These are phyloP conservation scores for Drosophila nasuta DNA, from an alignment of 1,140 invertebrate genomes.

Conservation along the genomic window DNA sequence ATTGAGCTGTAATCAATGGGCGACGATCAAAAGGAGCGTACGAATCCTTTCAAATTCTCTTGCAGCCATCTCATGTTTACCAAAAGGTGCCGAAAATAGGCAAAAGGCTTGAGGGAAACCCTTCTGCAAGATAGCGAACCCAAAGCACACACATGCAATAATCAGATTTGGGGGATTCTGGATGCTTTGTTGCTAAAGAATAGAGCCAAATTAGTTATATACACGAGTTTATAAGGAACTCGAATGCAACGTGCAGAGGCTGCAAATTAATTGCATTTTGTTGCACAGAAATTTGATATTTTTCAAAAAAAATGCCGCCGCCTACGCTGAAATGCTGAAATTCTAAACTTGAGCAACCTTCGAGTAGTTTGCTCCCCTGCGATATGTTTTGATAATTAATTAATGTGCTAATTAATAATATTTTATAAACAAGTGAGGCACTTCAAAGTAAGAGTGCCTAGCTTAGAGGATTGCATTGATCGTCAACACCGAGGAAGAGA, in stretches of 20 bases:
- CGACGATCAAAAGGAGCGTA: slow-evolving; percentile 52
- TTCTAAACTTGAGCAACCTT: slow-evolving; percentile 26
- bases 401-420: slow-evolving; percentile 72
- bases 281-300: slow-evolving; percentile 50
- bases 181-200: slow-evolving; percentile 6
- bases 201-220: slow-evolving; percentile 64
- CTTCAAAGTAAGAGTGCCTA: slow-evolving; percentile 23
- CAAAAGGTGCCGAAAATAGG: slow-evolving; percentile 82
- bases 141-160: slow-evolving; percentile 72
- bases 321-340: slow-evolving; percentile 11
- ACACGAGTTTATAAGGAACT: background rate
- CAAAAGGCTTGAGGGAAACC: slow-evolving; percentile 58
- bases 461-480: background rate
- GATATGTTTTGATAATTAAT: slow-evolving; percentile 17
- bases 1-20: slow-evolving; percentile 70
- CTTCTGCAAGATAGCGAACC: background rate
- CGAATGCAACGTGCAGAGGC: slow-evolving; percentile 33
- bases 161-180: background rate
- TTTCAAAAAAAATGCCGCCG: too few species aligned
- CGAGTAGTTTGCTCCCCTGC: slow-evolving; percentile 9
- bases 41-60: slow-evolving; percentile 33
- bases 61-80: slow-evolving; percentile 72
- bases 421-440: slow-evolving; percentile 69
- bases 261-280: slow-evolving; percentile 71
- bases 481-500: slow-evolving; percentile 26